Conservation (phyloP, 2,888 invertebrate genomes). For the Apamea sordens region DNA sequence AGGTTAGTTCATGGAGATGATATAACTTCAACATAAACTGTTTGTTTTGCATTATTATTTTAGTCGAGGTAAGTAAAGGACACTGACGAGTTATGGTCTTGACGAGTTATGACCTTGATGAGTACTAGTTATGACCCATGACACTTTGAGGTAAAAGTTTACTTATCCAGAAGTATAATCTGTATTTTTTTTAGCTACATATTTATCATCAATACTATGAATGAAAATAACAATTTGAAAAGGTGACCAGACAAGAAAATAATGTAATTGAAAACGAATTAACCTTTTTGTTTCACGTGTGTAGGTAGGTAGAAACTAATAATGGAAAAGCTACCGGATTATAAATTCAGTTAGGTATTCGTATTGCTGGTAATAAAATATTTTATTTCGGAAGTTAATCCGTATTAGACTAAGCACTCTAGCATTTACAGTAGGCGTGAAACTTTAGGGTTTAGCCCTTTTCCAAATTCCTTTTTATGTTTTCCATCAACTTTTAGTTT, state of each 20-base stretch:
- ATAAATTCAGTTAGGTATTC: background rate
- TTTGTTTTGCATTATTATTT: background rate
- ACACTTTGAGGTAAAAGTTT: background rate
- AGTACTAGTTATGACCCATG: background rate
- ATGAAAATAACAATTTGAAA: slow-evolving; percentile 5
- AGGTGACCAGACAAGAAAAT: background rate
- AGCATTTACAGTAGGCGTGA: background rate
- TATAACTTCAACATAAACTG: too few species aligned
- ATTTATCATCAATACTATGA: background rate
- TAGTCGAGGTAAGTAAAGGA: background rate
- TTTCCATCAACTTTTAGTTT: slow-evolving; percentile 4
- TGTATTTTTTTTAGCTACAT: background rate
- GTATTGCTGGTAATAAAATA: background rate
- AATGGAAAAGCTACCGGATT: background rate
- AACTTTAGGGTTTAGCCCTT: slow-evolving; percentile 44
- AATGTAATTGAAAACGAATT: background rate
- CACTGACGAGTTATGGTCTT: background rate
- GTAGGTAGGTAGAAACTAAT: background rate
- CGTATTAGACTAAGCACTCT: slow-evolving; percentile 2
- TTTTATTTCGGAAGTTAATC: background rate
- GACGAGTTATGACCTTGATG: background rate
- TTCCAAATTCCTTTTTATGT: slow-evolving; percentile 8
- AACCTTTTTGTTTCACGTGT: background rate
- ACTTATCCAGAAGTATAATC: background rate
- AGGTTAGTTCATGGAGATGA: too few species aligned